Base-by-base conservation (phyloP, 1,140 invertebrate species). In the Medauroidea extradentata region DNA sequence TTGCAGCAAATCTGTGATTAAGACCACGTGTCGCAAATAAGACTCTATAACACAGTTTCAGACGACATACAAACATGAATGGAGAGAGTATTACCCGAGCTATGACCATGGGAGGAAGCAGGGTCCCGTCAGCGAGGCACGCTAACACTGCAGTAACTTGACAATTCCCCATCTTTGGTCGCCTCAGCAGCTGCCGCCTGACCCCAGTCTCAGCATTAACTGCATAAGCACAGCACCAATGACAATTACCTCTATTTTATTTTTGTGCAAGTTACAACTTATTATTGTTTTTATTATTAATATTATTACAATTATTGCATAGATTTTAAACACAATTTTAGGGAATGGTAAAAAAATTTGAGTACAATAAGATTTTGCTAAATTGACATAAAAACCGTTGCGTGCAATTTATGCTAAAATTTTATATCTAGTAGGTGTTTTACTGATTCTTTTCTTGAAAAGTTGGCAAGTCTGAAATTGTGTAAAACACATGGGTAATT, bases 71-170 rank as follows among this genome's bases (percentile, higher is more conserved):
- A n/a, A n/a, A n/a, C n/a, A n/a, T n/a, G n/a, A n/a, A n/a, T n/a
- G n/a, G n/a, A n/a, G n/a, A n/a, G 24, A 11, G 44, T 11, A 19
- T 27, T 50, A 49, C 55, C 55, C 38, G 41, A 5, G 34, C 9
- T 25, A 49, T 57, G 23, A 57, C 39, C 9, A 38, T 23, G 29
- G 55, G 18, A 1, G 55, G 55, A n/a, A 57, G 44, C 14, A 57
- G 24, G 8, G 24, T 49, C 2, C 55, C 55, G 27, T 57, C 55
- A 24, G 55, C 43, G 1, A 57, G 23, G 24, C 55, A 57, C 25
- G 39, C 41, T 23, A 57, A 38, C 1, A 57, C 55, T 4, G 43
- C 27, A 2, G 55, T 57, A 7, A 39, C 44, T 16, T 57, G 46
- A 49, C 55, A 57, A 7, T 48, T 46, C 1, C 49, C 46, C 29